Evolutionary conservation across 2,888 invertebrate genomes (phyloP).

Genomic region (Lasioglossum pauxillum): DNA sequence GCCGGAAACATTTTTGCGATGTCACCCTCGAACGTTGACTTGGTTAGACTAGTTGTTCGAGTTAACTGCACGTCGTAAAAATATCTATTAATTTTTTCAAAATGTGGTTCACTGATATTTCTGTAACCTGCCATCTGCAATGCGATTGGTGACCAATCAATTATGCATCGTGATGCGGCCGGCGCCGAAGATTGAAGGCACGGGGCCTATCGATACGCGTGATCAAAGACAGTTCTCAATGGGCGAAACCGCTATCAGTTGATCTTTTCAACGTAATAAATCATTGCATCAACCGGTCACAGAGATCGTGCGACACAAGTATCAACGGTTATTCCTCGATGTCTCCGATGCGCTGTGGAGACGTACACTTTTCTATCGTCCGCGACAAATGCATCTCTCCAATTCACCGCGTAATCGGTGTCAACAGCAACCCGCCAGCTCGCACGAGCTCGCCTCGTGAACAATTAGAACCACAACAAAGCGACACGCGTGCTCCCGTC

Average conservation of each 20-base stretch:
- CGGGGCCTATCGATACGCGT: neutral
- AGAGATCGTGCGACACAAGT: neutral
- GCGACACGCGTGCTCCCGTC: neutral
- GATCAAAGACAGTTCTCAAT: neutral
- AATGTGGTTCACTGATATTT: neutral
- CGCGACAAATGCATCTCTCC: conserved; percentile 46
- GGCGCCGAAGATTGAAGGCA: neutral
- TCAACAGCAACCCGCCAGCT: conserved; percentile 36
- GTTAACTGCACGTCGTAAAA: no score
- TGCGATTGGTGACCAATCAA: neutral
- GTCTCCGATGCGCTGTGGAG: conserved; percentile 20
- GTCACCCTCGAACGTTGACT: no score
- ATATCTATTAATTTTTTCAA: neutral
- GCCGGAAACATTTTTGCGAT: neutral
- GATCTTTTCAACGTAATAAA: conserved; percentile 5
- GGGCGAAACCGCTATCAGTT: neutral
- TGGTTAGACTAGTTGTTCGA: no score
- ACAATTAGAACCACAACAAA: conserved; percentile 25
- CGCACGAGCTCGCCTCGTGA: conserved; percentile 59
- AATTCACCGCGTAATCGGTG: conserved; percentile 45
- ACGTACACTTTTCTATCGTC: conserved; percentile 30
- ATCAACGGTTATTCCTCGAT: neutral
- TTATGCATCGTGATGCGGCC: neutral
- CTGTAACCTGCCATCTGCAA: neutral
- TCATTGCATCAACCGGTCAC: neutral